Conservation (phyloP, 2,888 invertebrate genomes). For the Cetonia aurata region DNA sequence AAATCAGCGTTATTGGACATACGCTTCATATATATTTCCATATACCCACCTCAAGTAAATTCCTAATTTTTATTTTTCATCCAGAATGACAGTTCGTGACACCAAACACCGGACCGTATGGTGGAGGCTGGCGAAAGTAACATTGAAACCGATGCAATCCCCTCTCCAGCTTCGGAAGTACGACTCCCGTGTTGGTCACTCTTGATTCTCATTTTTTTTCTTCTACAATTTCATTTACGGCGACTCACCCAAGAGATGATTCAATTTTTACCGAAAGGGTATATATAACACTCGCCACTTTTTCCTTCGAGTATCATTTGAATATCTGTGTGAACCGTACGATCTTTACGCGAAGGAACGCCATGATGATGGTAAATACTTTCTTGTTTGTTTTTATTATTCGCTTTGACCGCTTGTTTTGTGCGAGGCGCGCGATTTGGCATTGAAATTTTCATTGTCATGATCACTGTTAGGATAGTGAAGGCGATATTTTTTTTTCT, state of each 20-base stretch:
- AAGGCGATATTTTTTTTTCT: too few relatives aligned
- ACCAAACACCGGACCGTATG: constrained; percentile 2
- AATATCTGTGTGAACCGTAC: constrained; percentile 33
- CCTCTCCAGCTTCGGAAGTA: constrained; percentile 17
- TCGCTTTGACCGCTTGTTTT: too few relatives aligned
- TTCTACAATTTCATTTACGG: constrained; percentile 22
- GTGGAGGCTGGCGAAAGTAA: constrained; percentile 26
- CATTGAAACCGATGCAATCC: neutral
- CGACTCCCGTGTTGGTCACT: neutral
- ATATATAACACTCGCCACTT: constrained; percentile 40
- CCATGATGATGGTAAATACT: constrained; percentile 42
- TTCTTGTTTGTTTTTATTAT: too few relatives aligned
- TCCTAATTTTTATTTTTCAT: neutral
- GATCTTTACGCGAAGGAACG: constrained; percentile 4
- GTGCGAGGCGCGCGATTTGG: too few relatives aligned
- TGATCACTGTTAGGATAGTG: too few relatives aligned
- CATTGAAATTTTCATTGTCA: too few relatives aligned
- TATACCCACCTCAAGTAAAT: too few relatives aligned
- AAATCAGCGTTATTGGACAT: too few relatives aligned
- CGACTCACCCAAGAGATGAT: constrained; percentile 14
- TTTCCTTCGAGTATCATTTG: constrained; percentile 38
- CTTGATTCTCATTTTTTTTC: neutral
- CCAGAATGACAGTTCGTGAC: neutral
- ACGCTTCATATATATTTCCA: too few relatives aligned
- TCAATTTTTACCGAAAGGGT: constrained; percentile 46